Evolutionary conservation across 2,797 vertebrate genomes (phyloP).

Genomic region (Coilia nasus): DNA sequence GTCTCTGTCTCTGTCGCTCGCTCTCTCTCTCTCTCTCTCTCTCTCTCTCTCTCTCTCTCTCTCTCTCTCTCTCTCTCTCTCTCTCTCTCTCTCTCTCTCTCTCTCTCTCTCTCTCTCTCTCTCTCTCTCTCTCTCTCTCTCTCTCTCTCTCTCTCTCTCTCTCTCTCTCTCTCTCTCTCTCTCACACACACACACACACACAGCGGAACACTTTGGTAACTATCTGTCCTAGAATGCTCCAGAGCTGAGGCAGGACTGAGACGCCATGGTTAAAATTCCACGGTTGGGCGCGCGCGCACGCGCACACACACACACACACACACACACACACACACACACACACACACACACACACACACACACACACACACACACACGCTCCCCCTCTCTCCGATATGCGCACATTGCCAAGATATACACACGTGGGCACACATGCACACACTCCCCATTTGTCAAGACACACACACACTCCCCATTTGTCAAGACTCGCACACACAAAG

Average conservation of each 20-base stretch:
- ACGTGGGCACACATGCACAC: background rate
- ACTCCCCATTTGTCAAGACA: background rate
- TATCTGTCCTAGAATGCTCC: background rate
- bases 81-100: background rate
- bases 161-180: too few relatives aligned
- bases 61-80: too few relatives aligned
- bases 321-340: slow-evolving; percentile 27
- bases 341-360: slow-evolving; percentile 15
- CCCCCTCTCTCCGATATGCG: background rate
- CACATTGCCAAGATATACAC: slow-evolving; percentile 5
- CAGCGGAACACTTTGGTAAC: background rate
- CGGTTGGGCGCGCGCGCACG: background rate
- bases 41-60: too few relatives aligned
- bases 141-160: background rate
- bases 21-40: too few relatives aligned
- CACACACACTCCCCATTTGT: slow-evolving; percentile 23
- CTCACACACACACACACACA: background rate
- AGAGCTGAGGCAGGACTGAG: background rate
- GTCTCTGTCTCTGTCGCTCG: too few relatives aligned
- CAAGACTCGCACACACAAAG: background rate
- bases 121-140: background rate
- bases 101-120: background rate
- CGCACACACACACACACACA: slow-evolving; percentile 21
- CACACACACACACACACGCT: slow-evolving; percentile 14
- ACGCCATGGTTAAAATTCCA: background rate